phyloP scores from a whole-genome alignment of 2,888 invertebrate species.

The Spicauda simplicius region DNA sequence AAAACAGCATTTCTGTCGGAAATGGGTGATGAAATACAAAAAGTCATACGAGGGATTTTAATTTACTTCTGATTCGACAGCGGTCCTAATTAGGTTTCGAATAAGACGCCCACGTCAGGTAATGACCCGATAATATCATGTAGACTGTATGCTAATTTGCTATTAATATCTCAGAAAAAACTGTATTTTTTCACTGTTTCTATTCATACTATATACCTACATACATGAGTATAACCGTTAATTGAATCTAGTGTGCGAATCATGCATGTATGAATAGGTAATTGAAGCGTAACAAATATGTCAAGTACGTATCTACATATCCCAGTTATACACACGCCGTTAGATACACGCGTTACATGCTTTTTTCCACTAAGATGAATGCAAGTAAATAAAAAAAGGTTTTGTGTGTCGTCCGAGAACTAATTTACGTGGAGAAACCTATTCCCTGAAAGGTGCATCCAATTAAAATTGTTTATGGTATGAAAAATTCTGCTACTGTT shows the following conservation, averaged over 20 bases:
- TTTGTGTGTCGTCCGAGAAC: conserved; percentile 1
- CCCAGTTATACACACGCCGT: neutral
- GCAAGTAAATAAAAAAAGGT: neutral
- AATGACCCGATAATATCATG: neutral
- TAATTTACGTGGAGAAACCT: conserved; percentile 16
- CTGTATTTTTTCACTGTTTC: neutral
- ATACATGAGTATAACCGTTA: neutral
- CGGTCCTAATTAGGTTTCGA: too few species aligned
- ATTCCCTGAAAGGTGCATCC: conserved; percentile 45
- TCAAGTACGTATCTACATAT: conserved; percentile 17
- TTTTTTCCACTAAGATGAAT: conserved; percentile 2
- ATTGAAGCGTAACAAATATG: conserved; percentile 28
- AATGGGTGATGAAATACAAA: too few species aligned
- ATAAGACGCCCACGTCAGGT: neutral
- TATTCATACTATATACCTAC: neutral
- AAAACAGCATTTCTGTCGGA: too few species aligned
- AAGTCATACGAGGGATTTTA: too few species aligned
- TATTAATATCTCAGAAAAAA: too few species aligned
- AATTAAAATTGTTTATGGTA: conserved; percentile 63
- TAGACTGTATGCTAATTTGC: too few species aligned
- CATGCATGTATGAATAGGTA: conserved; percentile 10
- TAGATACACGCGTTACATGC: neutral
- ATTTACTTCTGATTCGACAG: too few species aligned
- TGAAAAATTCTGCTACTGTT: conserved; percentile 50
- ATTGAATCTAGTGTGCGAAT: conserved; percentile 1